phyloP scores from a whole-genome alignment of 1,140 invertebrate species.

The Maconellicoccus hirsutus region DNA sequence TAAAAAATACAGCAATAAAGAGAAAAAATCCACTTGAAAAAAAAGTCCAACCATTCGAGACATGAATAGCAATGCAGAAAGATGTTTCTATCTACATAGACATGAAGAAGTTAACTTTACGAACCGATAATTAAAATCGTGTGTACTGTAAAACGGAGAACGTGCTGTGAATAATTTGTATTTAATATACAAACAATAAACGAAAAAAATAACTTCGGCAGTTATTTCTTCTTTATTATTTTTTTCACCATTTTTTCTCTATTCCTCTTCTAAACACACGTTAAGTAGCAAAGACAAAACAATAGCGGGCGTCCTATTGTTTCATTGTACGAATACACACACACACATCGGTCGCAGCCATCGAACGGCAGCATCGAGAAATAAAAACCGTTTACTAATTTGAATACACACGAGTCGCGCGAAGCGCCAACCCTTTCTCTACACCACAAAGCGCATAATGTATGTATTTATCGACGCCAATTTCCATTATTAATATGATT shows the following conservation, averaged over 20 bases:
- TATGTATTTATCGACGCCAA: no score
- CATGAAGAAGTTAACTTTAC: conserved; percentile 18
- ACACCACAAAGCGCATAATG: no score
- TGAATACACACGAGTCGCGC: background rate
- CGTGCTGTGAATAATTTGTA: conserved; percentile 22
- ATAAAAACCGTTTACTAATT: background rate
- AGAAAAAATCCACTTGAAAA: background rate
- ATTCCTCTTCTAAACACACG: background rate
- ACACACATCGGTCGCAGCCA: no score
- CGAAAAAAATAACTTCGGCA: conserved; percentile 17
- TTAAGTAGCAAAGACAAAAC: conserved; percentile 15
- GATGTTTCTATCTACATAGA: conserved; percentile 17
- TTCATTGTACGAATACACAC: background rate
- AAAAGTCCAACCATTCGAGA: background rate
- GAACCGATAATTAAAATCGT: conserved; percentile 21
- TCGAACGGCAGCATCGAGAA: background rate
- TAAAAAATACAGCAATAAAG: no score
- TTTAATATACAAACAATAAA: conserved; percentile 22
- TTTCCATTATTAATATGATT: no score
- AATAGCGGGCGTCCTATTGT: conserved; percentile 15
- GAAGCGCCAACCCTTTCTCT: background rate
- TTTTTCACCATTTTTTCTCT: background rate
- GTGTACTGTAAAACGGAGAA: conserved; percentile 18
- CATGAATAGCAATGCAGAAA: conserved; percentile 16
- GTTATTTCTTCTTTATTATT: background rate